These are phyloP conservation scores for Zelostemma sp. DNA, from an alignment of 1,140 invertebrate species.

Conservation along the genomic window DNA sequence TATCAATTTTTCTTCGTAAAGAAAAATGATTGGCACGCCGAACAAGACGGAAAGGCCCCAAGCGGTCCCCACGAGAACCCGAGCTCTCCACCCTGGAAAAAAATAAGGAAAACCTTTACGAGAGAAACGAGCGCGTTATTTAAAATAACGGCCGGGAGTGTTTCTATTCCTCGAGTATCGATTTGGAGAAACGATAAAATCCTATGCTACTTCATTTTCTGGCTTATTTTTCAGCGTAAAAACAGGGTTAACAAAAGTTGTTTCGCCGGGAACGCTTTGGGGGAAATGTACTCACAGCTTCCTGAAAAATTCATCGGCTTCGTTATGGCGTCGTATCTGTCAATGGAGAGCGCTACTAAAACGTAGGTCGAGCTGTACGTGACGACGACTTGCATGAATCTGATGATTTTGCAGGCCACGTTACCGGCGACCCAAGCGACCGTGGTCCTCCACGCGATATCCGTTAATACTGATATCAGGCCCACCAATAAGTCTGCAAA, in stretches of 20 bases:
- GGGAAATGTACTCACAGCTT: conserved; percentile 90
- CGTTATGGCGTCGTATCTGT: conserved; percentile 94
- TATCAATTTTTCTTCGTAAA: conserved; percentile 84
- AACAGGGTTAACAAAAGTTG: no score
- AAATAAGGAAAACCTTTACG: conserved; percentile 15
- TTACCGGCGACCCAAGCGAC: conserved; percentile 89
- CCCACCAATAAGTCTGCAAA: conserved; percentile 89
- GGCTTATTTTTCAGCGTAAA: no score
- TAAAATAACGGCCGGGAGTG: background rate
- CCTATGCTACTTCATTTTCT: no score
- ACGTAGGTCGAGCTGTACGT: conserved; percentile 96
- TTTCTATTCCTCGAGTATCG: background rate
- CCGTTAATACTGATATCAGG: conserved; percentile 86
- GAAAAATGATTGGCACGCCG: conserved; percentile 84
- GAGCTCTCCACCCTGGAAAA: conserved; percentile 83
- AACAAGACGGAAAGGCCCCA: conserved; percentile 89
- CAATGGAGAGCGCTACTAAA: conserved; percentile 92
- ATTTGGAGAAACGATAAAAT: background rate
- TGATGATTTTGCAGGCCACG: conserved; percentile 88
- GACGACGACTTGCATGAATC: conserved; percentile 86
- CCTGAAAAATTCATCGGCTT: conserved; percentile 95
- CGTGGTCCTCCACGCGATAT: conserved; percentile 89
- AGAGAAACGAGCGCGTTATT: conserved; percentile 7
- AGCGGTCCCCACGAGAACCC: conserved; percentile 81
- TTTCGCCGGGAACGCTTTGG: no score